A percentile compares a stretch with the other conserved stretches of the same genome.
These are phyloP conservation scores for Saimiri boliviensis DNA, from an alignment of 2,113 vertebrate genomes.

Conservation along the genomic window DNA sequence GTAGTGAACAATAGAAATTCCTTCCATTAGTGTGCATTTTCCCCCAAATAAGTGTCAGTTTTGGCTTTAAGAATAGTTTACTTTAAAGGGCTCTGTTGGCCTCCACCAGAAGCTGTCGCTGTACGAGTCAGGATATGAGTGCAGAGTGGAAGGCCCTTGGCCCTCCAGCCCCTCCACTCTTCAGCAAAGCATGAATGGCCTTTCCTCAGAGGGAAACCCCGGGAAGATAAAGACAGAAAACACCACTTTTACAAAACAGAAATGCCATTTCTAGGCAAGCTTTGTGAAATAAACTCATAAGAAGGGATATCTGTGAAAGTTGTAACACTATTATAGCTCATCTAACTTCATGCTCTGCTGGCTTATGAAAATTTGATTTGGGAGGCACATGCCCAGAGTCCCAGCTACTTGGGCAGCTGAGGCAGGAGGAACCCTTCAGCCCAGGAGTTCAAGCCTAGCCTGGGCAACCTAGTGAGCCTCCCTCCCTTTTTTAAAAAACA, in stretches of 20 bases:
- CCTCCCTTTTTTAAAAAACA: background rate
- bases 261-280: background rate
- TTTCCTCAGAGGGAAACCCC: background rate
- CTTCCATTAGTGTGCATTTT: no score
- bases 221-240: background rate
- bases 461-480: background rate
- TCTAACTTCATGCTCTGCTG: background rate
- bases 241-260: background rate
- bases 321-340: no score
- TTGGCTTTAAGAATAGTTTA: background rate
- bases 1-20: background rate
- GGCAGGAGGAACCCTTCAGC: background rate
- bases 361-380: background rate
- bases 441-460: background rate
- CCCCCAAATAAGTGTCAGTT: background rate
- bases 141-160: fast-evolving
- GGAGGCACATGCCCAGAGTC: background rate
- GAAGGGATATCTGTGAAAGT: background rate
- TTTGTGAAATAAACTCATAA: background rate
- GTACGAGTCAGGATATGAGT: fast-evolving
- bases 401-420: background rate
- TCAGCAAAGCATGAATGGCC: background rate
- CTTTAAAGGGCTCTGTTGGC: background rate
- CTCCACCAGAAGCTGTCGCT: background rate
- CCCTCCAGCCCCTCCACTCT: background rate